Evolutionary conservation across 53 echinoderm and acorn worm genomes (phyloP).

Genomic region (Echinometra lucunter): DNA sequence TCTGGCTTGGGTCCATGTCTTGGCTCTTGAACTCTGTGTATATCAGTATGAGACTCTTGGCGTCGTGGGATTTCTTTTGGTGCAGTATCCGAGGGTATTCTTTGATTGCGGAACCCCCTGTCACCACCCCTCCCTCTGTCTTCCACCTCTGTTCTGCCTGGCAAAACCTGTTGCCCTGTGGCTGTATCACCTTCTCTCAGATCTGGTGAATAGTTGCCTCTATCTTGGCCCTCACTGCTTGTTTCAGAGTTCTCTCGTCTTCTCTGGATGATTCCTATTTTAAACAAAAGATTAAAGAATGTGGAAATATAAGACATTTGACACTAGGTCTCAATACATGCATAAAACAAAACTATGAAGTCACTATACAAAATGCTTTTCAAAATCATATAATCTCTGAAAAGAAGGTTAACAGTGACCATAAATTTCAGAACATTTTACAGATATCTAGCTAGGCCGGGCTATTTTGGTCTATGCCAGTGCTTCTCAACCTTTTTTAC

Average conservation of each 20-base stretch:
- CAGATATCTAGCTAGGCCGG: no score
- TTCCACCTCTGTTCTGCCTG: constrained; percentile 20
- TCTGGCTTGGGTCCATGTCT: constrained; percentile 47
- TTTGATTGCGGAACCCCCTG: constrained; percentile 39
- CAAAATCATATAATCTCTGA: no score
- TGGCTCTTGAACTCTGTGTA: constrained; percentile 26
- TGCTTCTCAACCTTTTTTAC: no score
- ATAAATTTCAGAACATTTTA: no score
- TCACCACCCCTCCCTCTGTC: constrained; percentile 1
- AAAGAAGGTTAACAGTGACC: no score
- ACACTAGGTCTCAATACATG: not conserved
- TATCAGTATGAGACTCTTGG: constrained; percentile 12
- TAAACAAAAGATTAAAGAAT: not conserved
- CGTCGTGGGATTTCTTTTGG: constrained; percentile 57
- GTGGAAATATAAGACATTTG: not conserved
- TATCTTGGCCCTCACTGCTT: constrained; percentile 75
- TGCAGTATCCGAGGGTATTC: constrained; percentile 13
- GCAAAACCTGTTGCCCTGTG: not conserved
- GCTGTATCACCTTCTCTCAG: constrained; percentile 52
- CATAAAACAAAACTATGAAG: not conserved
- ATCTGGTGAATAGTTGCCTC: constrained; percentile 30
- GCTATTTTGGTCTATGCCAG: no score
- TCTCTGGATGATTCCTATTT: constrained; percentile 62
- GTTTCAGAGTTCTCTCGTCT: constrained; percentile 76
- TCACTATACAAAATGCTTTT: no score